These are phyloP conservation scores for Osmerus eperlanus DNA, from an alignment of 2,113 vertebrate species.

Conservation along the genomic window DNA sequence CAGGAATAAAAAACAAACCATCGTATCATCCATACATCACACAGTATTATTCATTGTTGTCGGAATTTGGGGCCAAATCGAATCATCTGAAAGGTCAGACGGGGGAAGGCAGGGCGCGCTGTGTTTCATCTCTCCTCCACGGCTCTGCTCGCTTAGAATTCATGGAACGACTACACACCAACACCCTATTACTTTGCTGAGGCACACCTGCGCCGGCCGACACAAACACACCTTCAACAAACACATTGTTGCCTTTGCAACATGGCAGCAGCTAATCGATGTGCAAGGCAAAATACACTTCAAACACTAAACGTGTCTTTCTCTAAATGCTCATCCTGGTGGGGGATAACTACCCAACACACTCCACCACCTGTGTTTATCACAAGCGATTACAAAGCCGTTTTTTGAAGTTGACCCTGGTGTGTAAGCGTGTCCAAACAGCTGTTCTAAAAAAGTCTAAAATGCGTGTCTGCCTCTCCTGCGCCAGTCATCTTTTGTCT, in stretches of 20 bases:
- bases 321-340: too few species aligned
- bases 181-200: not conserved
- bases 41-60: conserved; percentile 6
- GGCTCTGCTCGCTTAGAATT: not conserved
- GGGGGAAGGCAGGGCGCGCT: not conserved
- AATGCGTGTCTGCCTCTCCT: too few species aligned
- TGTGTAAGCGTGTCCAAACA: too few species aligned
- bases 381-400: too few species aligned
- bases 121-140: conserved; percentile 7
- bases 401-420: too few species aligned
- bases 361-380: too few species aligned
- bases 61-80: conserved; percentile 5
- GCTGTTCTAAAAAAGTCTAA: too few species aligned
- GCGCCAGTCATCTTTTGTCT: too few species aligned
- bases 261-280: not conserved
- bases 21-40: conserved; percentile 2
- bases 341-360: too few species aligned
- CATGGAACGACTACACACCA: not conserved
- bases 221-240: not conserved
- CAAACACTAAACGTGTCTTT: too few species aligned
- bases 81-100: conserved; percentile 12
- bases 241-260: too few species aligned
- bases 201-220: not conserved
- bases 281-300: not conserved
- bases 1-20: not conserved